phyloP scores from a whole-genome alignment of 2,113 vertebrate species.

The Columbina picui region DNA sequence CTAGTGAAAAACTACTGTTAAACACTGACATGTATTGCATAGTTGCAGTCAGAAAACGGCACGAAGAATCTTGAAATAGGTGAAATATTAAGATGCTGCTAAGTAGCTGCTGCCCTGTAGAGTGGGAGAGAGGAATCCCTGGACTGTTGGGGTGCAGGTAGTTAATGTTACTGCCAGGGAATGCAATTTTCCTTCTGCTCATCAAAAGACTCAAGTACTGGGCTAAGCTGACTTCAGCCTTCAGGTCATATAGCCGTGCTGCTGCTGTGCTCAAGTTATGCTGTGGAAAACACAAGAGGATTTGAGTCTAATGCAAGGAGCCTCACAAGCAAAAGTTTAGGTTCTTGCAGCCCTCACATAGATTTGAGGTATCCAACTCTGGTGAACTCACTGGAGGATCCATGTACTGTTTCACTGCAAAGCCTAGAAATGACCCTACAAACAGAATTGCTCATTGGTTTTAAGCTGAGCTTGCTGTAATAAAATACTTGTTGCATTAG shows the following conservation, averaged over 20 bases:
- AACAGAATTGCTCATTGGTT: neutral
- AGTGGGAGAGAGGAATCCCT: neutral
- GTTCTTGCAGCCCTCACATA: neutral
- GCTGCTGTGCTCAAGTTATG: neutral
- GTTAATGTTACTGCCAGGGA: neutral
- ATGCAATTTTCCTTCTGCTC: neutral
- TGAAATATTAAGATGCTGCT: neutral
- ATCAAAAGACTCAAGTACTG: neutral
- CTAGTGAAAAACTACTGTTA: neutral
- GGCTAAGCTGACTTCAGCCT: neutral
- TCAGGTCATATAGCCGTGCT: neutral
- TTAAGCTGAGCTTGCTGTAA: neutral
- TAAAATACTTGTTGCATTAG: neutral
- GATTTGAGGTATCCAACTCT: neutral
- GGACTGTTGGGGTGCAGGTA: neutral
- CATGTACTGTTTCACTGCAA: neutral
- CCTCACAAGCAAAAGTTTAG: neutral
- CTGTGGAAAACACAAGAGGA: neutral
- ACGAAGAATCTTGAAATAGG: neutral
- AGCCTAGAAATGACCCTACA: neutral
- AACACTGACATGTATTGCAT: too few relatives aligned
- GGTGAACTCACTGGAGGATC: neutral
- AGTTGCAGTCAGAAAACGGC: neutral
- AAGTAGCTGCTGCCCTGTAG: neutral
- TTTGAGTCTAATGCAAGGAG: neutral